Base-by-base conservation (phyloP, 2,888 invertebrate genomes). In the Sarcophaga variegata region DNA sequence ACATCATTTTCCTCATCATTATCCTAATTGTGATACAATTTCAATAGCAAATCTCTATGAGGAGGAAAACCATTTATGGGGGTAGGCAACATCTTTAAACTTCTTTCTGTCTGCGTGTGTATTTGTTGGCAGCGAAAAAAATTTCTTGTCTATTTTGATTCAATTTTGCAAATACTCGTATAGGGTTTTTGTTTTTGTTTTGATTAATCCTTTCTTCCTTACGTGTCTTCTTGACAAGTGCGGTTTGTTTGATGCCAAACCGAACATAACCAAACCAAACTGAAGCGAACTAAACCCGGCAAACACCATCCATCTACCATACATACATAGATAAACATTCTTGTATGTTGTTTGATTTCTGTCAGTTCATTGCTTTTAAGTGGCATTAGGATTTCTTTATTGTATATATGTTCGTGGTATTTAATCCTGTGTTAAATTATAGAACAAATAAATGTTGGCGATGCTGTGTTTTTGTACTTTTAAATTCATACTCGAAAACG, bases 191-290 rank as follows among this genome's bases (percentile, higher is more conserved):
- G 3, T 27, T 27, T 27, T 37, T 37, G 8, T 37, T 8, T 37
- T 92, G 91, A 91, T 91, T 92, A 92, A 92, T 92, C 92, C 92
- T 81, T 54, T 17, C 54, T 54, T 54, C 12, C 17, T 54, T 54
- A 17, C 4, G 1, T 77, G 75, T 91, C 91, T 91, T 91, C 91
- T 90, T 92, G 92, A 92, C 92, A 92, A 92, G 92, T 92, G 92
- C 91, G 92, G 92, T 92, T 92, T 88, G 89, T 88, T 88, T 88
- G 91, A 82, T 79, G 70, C 75, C 66, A 37, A 37, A 6, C 37
- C 37, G 6, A 37, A 37, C 37, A 37, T 6, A 37, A 72, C 79
- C 63, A 81, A 37, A 80, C 72, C 66, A 54, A 54, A 54, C 54
- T 54, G 17, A 37, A 37, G 8, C 37, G 37, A 54, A 54, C 54